Percentiles rank a stretch among this genome's conserved stretches.
Evolutionary conservation across 37 sponge, comb jelly and placozoan species (phyloP).

Genomic region (Halisarca cf. caerulea): DNA sequence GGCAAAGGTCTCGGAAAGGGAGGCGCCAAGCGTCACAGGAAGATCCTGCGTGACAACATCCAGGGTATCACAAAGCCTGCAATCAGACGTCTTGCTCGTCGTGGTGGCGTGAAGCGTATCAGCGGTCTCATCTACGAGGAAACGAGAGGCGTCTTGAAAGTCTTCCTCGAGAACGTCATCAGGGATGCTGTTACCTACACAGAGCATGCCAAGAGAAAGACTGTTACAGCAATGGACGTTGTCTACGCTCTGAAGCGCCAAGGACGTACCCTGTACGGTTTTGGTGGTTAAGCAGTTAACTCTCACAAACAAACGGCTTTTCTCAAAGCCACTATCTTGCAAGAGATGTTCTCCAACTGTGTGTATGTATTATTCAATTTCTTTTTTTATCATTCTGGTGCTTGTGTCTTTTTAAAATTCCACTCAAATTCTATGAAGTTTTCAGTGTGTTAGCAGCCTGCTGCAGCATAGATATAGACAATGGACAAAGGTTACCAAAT

Average conservation of each 20-base stretch:
- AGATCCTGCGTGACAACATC: conserved; percentile 99
- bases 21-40: conserved; percentile 98
- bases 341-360: background rate
- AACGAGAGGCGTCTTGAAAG: conserved; percentile 97
- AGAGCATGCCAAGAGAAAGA: conserved; percentile 99
- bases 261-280: conserved; percentile 98
- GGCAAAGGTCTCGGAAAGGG: conserved; percentile 98
- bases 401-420: no score
- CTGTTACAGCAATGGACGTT: conserved; percentile 98
- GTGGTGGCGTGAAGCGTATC: conserved; percentile 98
- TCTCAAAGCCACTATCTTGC: conserved; percentile 51
- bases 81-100: conserved; percentile 95
- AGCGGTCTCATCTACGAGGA: conserved; percentile 97
- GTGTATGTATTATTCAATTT: background rate
- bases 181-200: conserved; percentile 99
- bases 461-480: no score
- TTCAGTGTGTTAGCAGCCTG: no score
- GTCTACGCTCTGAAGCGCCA: conserved; percentile 98
- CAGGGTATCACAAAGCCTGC: conserved; percentile 99
- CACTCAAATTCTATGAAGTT: no score
- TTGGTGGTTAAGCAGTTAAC: conserved; percentile 80
- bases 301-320: conserved; percentile 45
- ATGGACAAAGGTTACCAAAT: no score
- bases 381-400: no score
- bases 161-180: conserved; percentile 97